Conservation (phyloP, 2,113 vertebrate species). For the Pogonocichla stellata region DNA sequence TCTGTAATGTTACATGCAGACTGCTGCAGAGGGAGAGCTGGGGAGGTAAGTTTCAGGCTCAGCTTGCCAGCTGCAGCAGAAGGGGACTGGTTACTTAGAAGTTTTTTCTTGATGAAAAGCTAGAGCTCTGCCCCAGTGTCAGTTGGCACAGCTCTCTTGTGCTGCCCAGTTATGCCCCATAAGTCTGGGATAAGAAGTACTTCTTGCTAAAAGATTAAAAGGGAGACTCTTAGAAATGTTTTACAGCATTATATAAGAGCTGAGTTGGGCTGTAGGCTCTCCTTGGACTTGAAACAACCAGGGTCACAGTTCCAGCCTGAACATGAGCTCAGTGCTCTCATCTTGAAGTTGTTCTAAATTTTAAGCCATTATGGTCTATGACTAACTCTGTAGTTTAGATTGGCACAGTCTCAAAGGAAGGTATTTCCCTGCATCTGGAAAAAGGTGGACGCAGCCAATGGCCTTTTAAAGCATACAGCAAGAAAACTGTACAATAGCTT, state of each 20-base stretch:
- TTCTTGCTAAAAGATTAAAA: neutral
- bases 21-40: neutral
- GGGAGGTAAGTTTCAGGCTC: neutral
- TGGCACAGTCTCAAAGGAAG: slow-evolving; percentile 47
- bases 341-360: slow-evolving; percentile 3
- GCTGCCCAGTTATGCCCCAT: neutral
- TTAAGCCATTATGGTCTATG: slow-evolving; percentile 19
- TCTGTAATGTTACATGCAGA: neutral
- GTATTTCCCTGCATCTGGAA: neutral
- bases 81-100: neutral
- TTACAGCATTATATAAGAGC: neutral
- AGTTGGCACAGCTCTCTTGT: neutral
- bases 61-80: neutral
- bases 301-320: neutral
- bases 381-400: slow-evolving; percentile 7
- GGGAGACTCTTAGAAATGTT: neutral
- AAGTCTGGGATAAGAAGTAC: neutral
- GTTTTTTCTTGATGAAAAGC: neutral
- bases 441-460: neutral
- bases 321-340: neutral
- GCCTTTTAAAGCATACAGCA: neutral
- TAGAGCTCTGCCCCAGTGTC: neutral
- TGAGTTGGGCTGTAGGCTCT: neutral
- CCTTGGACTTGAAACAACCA: slow-evolving; percentile 8
- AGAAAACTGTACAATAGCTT: neutral